phyloP scores from a whole-genome alignment of 2,113 vertebrate genomes.

The Climacteris rufus region DNA sequence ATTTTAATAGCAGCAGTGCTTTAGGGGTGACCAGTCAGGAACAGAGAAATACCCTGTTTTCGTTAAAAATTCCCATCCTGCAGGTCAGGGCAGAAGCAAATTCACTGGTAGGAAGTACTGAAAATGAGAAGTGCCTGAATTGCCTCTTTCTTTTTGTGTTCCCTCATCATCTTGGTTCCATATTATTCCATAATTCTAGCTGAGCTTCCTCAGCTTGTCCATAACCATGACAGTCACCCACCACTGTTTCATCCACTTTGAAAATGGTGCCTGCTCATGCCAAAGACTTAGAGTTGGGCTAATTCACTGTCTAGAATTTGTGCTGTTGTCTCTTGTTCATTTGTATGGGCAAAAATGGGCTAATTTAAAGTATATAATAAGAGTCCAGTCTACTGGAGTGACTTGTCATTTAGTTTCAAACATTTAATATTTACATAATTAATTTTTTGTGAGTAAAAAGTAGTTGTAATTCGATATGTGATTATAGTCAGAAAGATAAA shows the following conservation, averaged over 20 bases:
- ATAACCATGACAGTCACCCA: background rate
- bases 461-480: background rate
- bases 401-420: background rate
- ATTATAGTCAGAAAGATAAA: background rate
- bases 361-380: background rate
- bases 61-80: background rate
- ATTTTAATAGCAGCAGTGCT: background rate
- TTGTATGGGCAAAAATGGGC: background rate
- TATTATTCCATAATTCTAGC: background rate
- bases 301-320: background rate
- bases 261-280: background rate
- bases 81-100: background rate
- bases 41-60: background rate
- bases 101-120: background rate
- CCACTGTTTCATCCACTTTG: background rate
- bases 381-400: background rate
- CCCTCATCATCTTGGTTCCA: background rate
- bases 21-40: background rate
- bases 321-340: background rate
- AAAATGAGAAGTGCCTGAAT: background rate
- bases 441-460: background rate
- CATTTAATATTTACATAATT: background rate
- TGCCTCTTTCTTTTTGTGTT: background rate
- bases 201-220: background rate
- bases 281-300: background rate